phyloP scores from a whole-genome alignment of 2,113 vertebrate species.

The Eubucco bourcierii region DNA sequence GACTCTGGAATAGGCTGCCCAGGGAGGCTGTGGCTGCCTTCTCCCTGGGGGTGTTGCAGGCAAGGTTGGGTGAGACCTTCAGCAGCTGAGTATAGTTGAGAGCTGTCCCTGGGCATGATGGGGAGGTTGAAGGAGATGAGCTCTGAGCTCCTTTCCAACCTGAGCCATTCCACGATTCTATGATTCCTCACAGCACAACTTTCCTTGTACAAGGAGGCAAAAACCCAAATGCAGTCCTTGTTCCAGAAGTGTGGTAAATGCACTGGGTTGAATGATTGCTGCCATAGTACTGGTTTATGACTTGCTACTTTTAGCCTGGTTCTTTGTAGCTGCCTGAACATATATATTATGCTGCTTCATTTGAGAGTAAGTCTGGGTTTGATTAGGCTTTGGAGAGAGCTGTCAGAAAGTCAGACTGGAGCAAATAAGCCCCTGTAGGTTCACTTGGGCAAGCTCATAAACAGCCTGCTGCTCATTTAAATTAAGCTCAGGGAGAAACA shows the following conservation, averaged over 20 bases:
- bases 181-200: background rate
- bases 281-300: background rate
- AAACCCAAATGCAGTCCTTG: slow-evolving; percentile 3
- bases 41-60: no score
- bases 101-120: no score
- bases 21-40: no score
- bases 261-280: background rate
- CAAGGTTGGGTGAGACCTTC: no score
- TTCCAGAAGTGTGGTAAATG: slow-evolving; percentile 11
- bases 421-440: slow-evolving; percentile 69
- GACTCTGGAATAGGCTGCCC: no score
- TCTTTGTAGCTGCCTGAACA: slow-evolving; percentile 25
- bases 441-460: slow-evolving; percentile 56
- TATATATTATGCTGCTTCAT: slow-evolving; percentile 52
- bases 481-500: slow-evolving; percentile 66
- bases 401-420: slow-evolving; percentile 52
- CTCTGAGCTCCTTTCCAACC: no score
- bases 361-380: slow-evolving; percentile 66
- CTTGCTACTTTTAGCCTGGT: slow-evolving; percentile 60
- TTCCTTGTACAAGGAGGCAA: background rate
- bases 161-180: no score
- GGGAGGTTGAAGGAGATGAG: no score
- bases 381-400: slow-evolving; percentile 63
- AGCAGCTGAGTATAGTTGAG: no score
- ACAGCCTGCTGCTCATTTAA: slow-evolving; percentile 67